Conservation (phyloP, 2,888 invertebrate species). For the Microctonus brassicae region DNA sequence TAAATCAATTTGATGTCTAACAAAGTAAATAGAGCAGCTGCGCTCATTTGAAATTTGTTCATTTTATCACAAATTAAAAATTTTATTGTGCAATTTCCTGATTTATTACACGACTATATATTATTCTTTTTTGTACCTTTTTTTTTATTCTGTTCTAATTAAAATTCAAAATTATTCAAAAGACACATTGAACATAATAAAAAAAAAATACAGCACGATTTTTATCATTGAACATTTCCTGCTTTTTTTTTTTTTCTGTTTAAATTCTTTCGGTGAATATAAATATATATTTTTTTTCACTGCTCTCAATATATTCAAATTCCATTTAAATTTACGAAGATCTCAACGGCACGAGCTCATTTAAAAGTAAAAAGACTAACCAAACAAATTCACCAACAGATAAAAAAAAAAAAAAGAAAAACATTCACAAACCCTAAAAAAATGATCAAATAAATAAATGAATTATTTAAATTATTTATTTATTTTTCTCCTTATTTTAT, state of each 20-base stretch:
- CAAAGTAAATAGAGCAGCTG: background rate
- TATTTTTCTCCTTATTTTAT: slow-evolving; percentile 19
- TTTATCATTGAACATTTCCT: background rate
- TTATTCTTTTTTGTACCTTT: too few species aligned
- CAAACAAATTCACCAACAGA: background rate
- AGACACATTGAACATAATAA: background rate
- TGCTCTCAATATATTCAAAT: background rate
- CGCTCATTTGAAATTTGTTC: background rate
- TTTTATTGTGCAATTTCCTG: background rate
- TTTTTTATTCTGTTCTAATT: background rate
- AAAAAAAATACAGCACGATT: background rate
- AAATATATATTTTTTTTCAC: background rate
- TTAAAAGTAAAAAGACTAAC: background rate
- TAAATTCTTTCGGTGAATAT: background rate
- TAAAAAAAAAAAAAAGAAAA: background rate
- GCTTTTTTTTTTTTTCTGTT: slow-evolving; percentile 35
- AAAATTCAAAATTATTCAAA: background rate
- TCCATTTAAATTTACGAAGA: background rate
- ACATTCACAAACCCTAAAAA: background rate
- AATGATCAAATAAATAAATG: background rate
- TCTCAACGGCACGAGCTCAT: background rate
- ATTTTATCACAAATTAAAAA: background rate
- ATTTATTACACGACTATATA: too few species aligned
- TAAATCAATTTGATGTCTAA: background rate
- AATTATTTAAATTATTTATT: too few species aligned